Evolutionary conservation across 2,797 vertebrate genomes (phyloP).

Genomic region (Falco columbarius): DNA sequence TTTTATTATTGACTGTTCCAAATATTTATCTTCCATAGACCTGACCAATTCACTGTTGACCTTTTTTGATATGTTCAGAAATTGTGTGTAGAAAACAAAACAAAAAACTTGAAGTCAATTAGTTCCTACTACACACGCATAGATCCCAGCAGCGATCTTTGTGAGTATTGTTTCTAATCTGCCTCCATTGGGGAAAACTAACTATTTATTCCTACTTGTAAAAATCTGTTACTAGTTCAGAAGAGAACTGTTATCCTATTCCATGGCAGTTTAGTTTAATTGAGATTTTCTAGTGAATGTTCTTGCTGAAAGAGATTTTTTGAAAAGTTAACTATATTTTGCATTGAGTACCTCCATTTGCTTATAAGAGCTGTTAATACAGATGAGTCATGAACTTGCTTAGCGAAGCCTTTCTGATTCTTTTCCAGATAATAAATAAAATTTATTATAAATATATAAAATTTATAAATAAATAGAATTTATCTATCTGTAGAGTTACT

Average conservation of each 20-base stretch:
- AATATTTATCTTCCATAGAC: neutral
- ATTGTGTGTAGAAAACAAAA: neutral
- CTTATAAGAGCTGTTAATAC: neutral
- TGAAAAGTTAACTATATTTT: neutral
- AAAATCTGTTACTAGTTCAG: neutral
- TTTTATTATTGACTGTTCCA: neutral
- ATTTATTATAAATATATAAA: too few relatives aligned
- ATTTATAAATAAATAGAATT: neutral
- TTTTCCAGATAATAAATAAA: neutral
- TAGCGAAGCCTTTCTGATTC: neutral
- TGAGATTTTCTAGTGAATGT: neutral
- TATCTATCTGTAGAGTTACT: neutral
- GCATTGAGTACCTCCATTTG: neutral
- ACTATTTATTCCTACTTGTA: neutral
- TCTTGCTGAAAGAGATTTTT: neutral
- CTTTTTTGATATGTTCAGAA: neutral
- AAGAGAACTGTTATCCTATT: neutral
- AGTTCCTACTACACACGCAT: neutral
- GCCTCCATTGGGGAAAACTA: neutral
- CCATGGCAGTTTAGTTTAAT: neutral
- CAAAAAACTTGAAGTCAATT: accelerated
- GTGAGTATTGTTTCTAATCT: neutral
- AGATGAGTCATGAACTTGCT: neutral
- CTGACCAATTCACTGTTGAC: neutral
- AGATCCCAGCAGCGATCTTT: neutral